Evolutionary conservation across 2,797 vertebrate species (phyloP).

Genomic region (Chanos chanos): DNA sequence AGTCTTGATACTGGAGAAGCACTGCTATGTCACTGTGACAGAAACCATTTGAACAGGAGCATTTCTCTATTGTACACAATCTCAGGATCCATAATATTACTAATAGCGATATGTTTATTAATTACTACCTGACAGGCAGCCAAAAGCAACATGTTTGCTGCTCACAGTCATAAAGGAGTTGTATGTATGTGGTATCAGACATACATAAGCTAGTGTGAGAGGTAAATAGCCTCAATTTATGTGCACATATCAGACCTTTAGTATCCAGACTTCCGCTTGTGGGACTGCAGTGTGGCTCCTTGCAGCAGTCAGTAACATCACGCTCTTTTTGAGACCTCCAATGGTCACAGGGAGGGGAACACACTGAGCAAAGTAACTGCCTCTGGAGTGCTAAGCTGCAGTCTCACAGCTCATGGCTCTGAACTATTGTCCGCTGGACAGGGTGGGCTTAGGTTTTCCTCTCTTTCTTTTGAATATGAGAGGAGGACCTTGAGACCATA

Average conservation of each 20-base stretch:
- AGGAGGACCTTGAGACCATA: conserved; percentile 57
- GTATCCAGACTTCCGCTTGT: conserved; percentile 51
- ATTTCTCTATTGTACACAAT: too few species aligned
- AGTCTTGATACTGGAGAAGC: conserved; percentile 58
- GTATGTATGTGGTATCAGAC: too few species aligned
- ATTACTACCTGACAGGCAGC: too few species aligned
- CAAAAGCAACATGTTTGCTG: too few species aligned
- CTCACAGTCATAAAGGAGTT: too few species aligned
- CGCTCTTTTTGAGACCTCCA: background rate
- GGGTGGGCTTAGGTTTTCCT: conserved; percentile 46
- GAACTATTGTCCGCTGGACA: conserved; percentile 56
- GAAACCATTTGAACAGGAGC: background rate
- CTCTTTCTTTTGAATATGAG: conserved; percentile 37
- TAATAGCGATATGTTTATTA: too few species aligned
- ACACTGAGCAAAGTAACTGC: conserved; percentile 39
- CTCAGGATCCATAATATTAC: too few species aligned
- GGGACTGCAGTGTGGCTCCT: conserved; percentile 57
- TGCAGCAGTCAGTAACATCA: conserved; percentile 34
- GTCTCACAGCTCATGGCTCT: conserved; percentile 53
- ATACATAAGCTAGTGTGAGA: too few species aligned
- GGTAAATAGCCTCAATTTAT: too few species aligned
- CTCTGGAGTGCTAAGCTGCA: conserved; percentile 54
- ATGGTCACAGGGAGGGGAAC: conserved; percentile 13
- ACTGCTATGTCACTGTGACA: conserved; percentile 46
- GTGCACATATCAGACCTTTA: conserved; percentile 58